phyloP scores from a whole-genome alignment of 2,888 invertebrate species.

The Byasa hedistus region DNA sequence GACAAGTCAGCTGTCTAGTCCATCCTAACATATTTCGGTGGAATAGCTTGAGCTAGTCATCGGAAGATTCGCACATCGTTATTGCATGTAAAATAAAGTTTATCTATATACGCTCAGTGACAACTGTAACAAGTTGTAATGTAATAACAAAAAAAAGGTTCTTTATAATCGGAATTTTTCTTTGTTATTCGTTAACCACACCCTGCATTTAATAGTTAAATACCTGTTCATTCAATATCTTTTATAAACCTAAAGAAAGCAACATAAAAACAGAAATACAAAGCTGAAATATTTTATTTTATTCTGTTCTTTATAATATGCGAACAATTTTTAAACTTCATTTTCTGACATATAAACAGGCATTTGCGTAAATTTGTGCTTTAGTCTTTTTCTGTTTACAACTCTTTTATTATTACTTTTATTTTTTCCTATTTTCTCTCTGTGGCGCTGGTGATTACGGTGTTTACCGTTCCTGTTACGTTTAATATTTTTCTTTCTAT shows the following conservation, averaged over 20 bases:
- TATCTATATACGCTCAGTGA: too few relatives aligned
- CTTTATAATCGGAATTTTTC: too few relatives aligned
- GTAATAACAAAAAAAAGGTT: too few relatives aligned
- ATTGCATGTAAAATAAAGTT: too few relatives aligned
- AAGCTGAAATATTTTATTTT: not conserved
- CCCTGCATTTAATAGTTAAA: too few relatives aligned
- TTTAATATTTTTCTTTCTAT: slow-evolving; percentile 6
- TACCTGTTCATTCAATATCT: too few relatives aligned
- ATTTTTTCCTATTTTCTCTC: slow-evolving; percentile 3
- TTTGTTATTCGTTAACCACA: too few relatives aligned
- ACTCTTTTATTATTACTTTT: not conserved
- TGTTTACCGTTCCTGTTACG: slow-evolving; percentile 1
- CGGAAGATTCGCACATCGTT: too few relatives aligned
- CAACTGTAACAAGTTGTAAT: too few relatives aligned
- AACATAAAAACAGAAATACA: not conserved
- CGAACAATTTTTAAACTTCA: slow-evolving; percentile 5
- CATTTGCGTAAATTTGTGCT: slow-evolving; percentile 2
- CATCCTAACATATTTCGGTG: too few relatives aligned
- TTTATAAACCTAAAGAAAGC: not conserved
- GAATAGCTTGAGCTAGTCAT: too few relatives aligned
- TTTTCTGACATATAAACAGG: not conserved
- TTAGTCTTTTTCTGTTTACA: slow-evolving; percentile 5
- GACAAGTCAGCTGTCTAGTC: too few relatives aligned
- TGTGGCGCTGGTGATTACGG: not conserved
- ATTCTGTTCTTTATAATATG: not conserved